phyloP scores from a whole-genome alignment of 2,113 vertebrate genomes.

The Rhizomys pruinosus region DNA sequence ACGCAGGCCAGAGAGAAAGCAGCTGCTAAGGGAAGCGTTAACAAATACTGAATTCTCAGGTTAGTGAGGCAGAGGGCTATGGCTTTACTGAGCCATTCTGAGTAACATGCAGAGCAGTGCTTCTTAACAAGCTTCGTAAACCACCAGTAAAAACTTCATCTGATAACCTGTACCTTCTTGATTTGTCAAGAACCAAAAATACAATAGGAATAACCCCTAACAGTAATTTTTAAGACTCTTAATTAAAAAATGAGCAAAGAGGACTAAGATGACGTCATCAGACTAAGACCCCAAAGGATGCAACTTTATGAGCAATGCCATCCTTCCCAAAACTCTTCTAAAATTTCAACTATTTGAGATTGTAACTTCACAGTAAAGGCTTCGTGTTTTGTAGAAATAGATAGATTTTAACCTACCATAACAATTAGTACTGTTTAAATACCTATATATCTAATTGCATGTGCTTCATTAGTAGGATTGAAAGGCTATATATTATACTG shows the following conservation, averaged over 20 bases:
- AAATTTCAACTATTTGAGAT: conserved; percentile 30
- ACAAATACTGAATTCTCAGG: neutral
- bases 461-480: no score
- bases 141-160: conserved; percentile 11
- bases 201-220: conserved; percentile 39
- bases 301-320: neutral
- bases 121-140: neutral
- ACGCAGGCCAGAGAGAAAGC: neutral
- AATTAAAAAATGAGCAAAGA: neutral
- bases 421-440: no score
- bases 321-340: neutral
- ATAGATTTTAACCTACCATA: no score
- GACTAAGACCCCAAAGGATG: neutral
- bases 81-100: neutral
- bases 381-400: conserved; percentile 30
- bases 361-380: neutral
- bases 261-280: neutral
- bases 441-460: no score
- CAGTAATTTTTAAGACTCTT: neutral
- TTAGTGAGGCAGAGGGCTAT: neutral
- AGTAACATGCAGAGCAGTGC: neutral
- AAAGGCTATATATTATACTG: no score
- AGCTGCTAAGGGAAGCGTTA: neutral
- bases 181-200: conserved; percentile 19
- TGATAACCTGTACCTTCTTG: neutral